These are phyloP conservation scores for Tetragnatha montana DNA, from an alignment of 2,888 invertebrate genomes.

Conservation along the genomic window DNA sequence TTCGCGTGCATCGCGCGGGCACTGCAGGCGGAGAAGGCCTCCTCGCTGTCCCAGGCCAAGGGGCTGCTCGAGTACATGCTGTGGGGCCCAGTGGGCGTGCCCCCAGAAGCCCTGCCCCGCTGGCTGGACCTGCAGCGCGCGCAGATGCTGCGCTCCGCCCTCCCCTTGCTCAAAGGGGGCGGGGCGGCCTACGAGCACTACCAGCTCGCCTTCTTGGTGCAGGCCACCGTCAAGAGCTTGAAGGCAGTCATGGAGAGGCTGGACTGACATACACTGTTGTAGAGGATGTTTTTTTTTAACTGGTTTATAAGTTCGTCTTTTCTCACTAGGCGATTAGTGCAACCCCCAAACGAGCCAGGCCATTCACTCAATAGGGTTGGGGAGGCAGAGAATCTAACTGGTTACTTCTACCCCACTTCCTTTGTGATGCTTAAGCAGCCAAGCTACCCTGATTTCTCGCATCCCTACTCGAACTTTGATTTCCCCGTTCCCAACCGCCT, in stretches of 20 bases:
- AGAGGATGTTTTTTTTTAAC: too few species aligned
- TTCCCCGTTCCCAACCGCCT: too few species aligned
- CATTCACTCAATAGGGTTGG: too few species aligned
- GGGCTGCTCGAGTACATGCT: constrained; percentile 89
- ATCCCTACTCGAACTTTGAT: too few species aligned
- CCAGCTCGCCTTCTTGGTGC: constrained; percentile 63
- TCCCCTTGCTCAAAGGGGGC: constrained; percentile 30
- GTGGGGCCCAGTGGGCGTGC: constrained; percentile 83
- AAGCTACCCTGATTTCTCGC: too few species aligned
- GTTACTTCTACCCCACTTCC: too few species aligned
- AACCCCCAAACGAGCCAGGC: too few species aligned
- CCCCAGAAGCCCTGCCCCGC: constrained; percentile 76
- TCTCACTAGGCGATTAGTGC: too few species aligned
- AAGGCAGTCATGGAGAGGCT: constrained; percentile 60
- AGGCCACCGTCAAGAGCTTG: constrained; percentile 60
- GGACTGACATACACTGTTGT: too few species aligned
- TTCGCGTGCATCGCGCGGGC: constrained; percentile 73
- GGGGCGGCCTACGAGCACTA: constrained; percentile 64
- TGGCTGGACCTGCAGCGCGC: constrained; percentile 93
- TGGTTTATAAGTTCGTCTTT: too few species aligned
- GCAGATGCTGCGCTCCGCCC: constrained; percentile 64
- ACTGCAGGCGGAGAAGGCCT: constrained; percentile 75
- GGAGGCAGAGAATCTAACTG: too few species aligned
- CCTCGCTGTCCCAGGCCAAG: constrained; percentile 80
- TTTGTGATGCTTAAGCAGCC: too few species aligned